phyloP scores from a whole-genome alignment of 2,888 invertebrate species.

The Sisyra nigra region DNA sequence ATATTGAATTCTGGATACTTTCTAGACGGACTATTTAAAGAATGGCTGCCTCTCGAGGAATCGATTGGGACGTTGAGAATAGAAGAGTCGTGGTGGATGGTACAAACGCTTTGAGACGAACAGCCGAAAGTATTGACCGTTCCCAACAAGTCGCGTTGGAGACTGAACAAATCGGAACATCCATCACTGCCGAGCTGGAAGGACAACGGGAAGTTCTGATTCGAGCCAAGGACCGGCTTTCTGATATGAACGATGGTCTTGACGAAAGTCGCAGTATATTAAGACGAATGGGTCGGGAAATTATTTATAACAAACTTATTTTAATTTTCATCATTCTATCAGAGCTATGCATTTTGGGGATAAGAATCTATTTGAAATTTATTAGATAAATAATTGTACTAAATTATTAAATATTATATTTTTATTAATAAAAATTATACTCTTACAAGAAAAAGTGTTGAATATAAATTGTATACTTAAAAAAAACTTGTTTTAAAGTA shows the following conservation, averaged over 20 bases:
- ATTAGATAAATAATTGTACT: constrained; percentile 18
- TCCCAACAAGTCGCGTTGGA: constrained; percentile 62
- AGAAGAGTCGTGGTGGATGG: constrained; percentile 39
- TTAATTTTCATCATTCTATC: constrained; percentile 55
- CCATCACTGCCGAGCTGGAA: constrained; percentile 58
- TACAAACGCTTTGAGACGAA: constrained; percentile 36
- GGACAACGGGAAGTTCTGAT: constrained; percentile 59
- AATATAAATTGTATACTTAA: neutral
- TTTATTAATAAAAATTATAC: neutral
- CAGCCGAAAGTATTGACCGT: constrained; percentile 44
- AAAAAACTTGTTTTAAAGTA: no score
- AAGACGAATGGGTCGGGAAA: constrained; percentile 46
- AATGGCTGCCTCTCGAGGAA: neutral
- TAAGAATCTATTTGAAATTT: constrained; percentile 46
- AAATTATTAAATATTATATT: neutral
- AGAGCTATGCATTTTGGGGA: constrained; percentile 47
- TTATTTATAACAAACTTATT: constrained; percentile 59
- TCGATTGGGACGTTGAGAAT: constrained; percentile 36
- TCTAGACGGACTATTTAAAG: no score
- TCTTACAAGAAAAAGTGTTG: neutral
- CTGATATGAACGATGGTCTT: constrained; percentile 54
- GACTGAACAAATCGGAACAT: constrained; percentile 63
- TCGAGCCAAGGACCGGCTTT: constrained; percentile 45
- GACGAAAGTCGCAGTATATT: constrained; percentile 45
- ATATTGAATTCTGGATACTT: no score